Conservation (phyloP, 1,140 invertebrate species). For the Sipha flava region DNA sequence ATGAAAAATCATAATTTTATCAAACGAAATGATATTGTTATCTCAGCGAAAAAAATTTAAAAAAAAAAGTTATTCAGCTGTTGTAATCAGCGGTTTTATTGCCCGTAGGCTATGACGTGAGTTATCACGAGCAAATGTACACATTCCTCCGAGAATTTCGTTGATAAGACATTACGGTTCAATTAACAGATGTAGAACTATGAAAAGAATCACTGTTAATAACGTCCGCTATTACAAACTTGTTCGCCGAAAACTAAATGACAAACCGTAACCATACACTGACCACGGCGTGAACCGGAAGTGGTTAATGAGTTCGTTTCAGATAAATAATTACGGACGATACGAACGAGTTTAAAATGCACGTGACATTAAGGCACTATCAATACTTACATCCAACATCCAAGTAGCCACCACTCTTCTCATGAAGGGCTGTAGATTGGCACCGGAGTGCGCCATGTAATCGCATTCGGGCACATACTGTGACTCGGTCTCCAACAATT, state of each 20-base stretch:
- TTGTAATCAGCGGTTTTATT: background rate
- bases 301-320: too few species aligned
- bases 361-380: too few species aligned
- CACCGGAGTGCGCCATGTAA: slow-evolving; percentile 63
- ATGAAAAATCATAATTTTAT: too few species aligned
- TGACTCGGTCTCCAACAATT: slow-evolving; percentile 7
- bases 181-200: background rate
- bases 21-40: too few species aligned
- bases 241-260: too few species aligned
- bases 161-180: background rate
- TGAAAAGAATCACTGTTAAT: too few species aligned
- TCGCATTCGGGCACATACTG: slow-evolving; percentile 50
- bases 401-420: slow-evolving; percentile 67
- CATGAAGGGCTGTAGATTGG: slow-evolving; percentile 68
- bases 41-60: too few species aligned
- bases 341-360: too few species aligned
- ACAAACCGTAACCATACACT: too few species aligned
- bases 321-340: too few species aligned
- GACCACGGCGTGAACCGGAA: too few species aligned
- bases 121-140: background rate
- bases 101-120: background rate
- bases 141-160: background rate
- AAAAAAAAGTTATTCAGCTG: slow-evolving; percentile 4
- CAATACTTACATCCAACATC: slow-evolving; percentile 66
- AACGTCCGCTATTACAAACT: too few species aligned